Base-by-base conservation (phyloP, 1,140 invertebrate genomes). In the Diploscapter pachys region DNA sequence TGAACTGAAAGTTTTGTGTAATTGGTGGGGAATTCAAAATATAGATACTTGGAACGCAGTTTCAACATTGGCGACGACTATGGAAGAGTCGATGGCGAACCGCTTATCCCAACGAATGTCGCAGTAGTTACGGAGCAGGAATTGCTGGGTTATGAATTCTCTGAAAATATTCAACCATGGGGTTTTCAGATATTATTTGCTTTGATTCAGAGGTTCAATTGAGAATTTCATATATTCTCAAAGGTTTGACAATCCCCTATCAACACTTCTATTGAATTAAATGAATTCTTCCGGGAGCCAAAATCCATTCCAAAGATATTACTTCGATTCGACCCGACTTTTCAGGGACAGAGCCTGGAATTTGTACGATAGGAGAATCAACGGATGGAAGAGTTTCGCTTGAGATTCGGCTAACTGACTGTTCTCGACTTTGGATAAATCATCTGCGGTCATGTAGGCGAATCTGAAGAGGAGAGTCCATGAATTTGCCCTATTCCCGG, bases 61-160 rank as follows among this genome's bases (percentile, higher is more conserved):
- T 0, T 48, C 61, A 72, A 50, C 54, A 67, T 50, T 50, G 56
- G 61, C 50, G 11, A 81, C 53, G 65, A 13, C 71, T 63, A 4
- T 74, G 76, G 48, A 31, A 31, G 31, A 31, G 31, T 31, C 31
- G 66, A 79, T 0, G 62, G 61, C 82, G 70, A 88, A 80, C n/a
- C 87, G 76, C 64, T 86, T 86, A 72, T 87, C 87, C 87, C 87
- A 88, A 50, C 87, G 80, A 55, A 86, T 79, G 71, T 87, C 86
- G 31, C 83, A 82, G 81, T 87, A 88, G 72, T 87, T 86, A 53
- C 87, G 81, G 51, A 88, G 76, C 52, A 88, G 78, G 71, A 87
- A 88, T 71, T 84, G 81, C 3, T 80, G 76, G 13, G 79, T 79
- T 31, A 74, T 84, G 68, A 87, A 87, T 55, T 87, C 86, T 59